Base-by-base conservation (phyloP, 2,797 vertebrate species). In the Trichosurus vulpecula region DNA sequence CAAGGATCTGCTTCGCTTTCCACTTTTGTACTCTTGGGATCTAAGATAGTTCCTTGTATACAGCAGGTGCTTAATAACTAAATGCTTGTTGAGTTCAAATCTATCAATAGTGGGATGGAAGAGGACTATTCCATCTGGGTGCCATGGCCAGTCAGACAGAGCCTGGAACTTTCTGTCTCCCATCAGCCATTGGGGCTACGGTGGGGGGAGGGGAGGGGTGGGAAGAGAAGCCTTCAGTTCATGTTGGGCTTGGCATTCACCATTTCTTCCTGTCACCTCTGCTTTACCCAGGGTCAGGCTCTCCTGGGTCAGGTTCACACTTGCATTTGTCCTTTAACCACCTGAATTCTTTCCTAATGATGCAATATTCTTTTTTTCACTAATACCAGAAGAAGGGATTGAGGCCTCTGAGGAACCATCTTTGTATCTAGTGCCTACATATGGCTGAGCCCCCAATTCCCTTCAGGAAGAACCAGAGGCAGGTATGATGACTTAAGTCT, bases 171-270 rank as follows among this genome's bases (percentile, higher is more conserved):
- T 66, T 35, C 61, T 66, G 61, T 66, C 61, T 66, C 13, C 29
- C 35, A 16, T 19, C 1, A 1, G 61, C 61, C 61, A 31, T n/a
- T n/a, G 31, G 14, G 61, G 5, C 5, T 35, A 4, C 19, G 61
- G 12, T n/a, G 1, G 12, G 61, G 10, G 35, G 4, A 66, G 35
- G 4, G 14, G 14, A 6, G 5, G 1, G 5, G 1, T 12, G 14
- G 35, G 35, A 66, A 13, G 14, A 6, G 35, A 6, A n/a, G 61
- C 35, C 35, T n/a, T 19, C 35, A 4, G 57, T 19, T n/a, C 35
- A 1, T 16, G 35, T 11, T 19, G 61, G 14, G 35, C 61, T 35
- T 6, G 14, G 35, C n/a, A 16, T n/a, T 66, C 61, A 61, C 11
- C 2, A 8, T 14, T n/a, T 16, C 61, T 66, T n/a, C 61, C n/a